phyloP scores from a whole-genome alignment of 2,888 invertebrate genomes.

The Drosophila paracracens region DNA sequence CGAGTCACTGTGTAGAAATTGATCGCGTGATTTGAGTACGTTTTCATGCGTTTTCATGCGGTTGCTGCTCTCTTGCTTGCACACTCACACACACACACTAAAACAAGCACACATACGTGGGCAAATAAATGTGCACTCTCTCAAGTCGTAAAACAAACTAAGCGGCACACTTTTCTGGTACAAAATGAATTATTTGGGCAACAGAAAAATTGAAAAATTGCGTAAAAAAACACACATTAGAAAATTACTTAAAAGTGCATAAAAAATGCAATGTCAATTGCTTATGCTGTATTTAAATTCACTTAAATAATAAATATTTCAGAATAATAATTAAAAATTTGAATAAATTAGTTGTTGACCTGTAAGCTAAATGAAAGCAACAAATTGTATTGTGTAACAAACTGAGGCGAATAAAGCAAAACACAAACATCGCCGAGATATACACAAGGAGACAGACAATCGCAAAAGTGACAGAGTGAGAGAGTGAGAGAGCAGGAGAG shows the following conservation, averaged over 20 bases:
- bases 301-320: conserved; percentile 13
- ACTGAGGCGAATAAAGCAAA: conserved; percentile 51
- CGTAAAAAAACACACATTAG: conserved; percentile 8
- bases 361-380: conserved; percentile 55
- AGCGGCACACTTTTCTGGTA: conserved; percentile 52
- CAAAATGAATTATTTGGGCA: conserved; percentile 22
- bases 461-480: conserved; percentile 29
- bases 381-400: conserved; percentile 77
- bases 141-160: conserved; percentile 34
- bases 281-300: conserved; percentile 25
- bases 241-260: conserved; percentile 47
- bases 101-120: conserved; percentile 22
- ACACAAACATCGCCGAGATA: conserved; percentile 29
- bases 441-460: conserved; percentile 49
- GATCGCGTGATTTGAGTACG: conserved; percentile 57
- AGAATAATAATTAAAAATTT: neutral
- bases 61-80: conserved; percentile 9
- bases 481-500: conserved; percentile 8
- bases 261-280: conserved; percentile 47
- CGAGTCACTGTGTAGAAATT: conserved; percentile 27
- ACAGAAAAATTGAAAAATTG: conserved; percentile 35
- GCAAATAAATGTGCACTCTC: conserved; percentile 27
- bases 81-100: conserved; percentile 6
- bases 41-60: conserved; percentile 18
- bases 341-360: conserved; percentile 46